phyloP scores from a whole-genome alignment of 2,113 vertebrate species.

The Centropus unirufus region DNA sequence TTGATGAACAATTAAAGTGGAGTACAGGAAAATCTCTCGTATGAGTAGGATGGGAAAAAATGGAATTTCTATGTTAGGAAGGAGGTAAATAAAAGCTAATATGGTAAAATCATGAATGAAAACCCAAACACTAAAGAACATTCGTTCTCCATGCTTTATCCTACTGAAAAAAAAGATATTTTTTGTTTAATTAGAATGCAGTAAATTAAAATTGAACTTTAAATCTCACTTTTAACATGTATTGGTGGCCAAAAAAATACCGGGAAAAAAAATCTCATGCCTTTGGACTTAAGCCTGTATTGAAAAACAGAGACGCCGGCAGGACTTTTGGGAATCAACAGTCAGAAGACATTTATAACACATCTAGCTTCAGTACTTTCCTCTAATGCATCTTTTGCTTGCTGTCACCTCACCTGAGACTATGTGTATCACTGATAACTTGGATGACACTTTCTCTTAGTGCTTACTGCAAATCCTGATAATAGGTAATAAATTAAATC shows the following conservation, averaged over 20 bases:
- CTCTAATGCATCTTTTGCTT: background rate
- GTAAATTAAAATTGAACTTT: background rate
- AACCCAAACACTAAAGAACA: background rate
- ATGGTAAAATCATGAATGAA: background rate
- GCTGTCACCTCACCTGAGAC: background rate
- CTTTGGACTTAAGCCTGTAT: background rate
- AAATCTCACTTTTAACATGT: background rate
- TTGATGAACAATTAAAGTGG: background rate
- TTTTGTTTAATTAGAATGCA: background rate
- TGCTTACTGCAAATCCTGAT: slow-evolving; percentile 11
- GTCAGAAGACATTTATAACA: background rate
- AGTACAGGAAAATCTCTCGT: background rate
- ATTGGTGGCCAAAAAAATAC: background rate
- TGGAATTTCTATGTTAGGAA: background rate
- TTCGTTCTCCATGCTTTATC: background rate
- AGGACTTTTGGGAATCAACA: background rate
- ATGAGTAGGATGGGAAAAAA: background rate
- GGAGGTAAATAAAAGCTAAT: background rate
- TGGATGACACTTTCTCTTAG: background rate
- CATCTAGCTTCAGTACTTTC: background rate
- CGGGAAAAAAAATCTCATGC: background rate
- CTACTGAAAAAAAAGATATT: background rate
- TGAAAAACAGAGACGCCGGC: background rate
- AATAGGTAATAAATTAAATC: slow-evolving; percentile 51
- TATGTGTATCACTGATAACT: background rate